These are phyloP conservation scores for Drosophila littoralis DNA, from an alignment of 1,140 invertebrate species.

Conservation along the genomic window DNA sequence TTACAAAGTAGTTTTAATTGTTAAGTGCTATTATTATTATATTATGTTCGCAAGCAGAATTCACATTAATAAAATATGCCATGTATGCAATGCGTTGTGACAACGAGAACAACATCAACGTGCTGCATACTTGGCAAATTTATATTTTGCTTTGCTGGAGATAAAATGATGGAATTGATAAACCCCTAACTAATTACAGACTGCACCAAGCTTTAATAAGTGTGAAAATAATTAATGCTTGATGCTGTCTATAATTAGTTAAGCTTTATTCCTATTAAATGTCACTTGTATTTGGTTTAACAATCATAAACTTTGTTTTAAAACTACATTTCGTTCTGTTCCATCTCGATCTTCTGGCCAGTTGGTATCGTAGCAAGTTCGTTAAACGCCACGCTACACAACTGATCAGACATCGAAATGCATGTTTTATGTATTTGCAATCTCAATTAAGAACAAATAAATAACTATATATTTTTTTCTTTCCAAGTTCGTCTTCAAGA, in stretches of 20 bases:
- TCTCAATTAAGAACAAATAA: too few species aligned
- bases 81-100: conserved; percentile 24
- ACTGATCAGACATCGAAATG: not conserved
- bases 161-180: too few species aligned
- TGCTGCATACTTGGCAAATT: conserved; percentile 46
- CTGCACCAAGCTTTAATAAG: not conserved
- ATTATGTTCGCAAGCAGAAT: not conserved
- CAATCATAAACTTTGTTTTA: not conserved
- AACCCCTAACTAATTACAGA: not conserved
- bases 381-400: not conserved
- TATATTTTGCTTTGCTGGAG: too few species aligned
- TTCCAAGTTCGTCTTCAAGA: not conserved
- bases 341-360: not conserved
- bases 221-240: not conserved
- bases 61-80: conserved; percentile 1
- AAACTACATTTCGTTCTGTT: not conserved
- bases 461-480: too few species aligned
- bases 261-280: not conserved
- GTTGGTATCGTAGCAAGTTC: not conserved
- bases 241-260: not conserved
- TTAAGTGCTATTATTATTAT: not conserved
- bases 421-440: not conserved
- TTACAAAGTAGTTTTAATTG: not conserved
- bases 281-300: not conserved
- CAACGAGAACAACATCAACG: conserved; percentile 14